Evolutionary conservation across 2,113 vertebrate genomes (phyloP).

Genomic region (Bettongia penicillata): DNA sequence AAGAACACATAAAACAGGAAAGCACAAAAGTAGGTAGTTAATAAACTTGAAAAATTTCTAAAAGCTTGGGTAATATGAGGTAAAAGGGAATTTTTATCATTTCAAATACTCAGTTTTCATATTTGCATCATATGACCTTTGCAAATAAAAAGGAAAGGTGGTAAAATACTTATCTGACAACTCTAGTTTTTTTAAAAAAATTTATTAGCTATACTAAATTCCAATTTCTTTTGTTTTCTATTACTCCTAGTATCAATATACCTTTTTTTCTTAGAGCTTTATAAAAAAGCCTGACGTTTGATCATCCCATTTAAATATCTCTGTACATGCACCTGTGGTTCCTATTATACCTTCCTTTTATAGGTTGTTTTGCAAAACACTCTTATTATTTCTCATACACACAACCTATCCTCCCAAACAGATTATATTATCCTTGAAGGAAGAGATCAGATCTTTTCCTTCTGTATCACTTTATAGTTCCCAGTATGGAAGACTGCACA

Average conservation of each 20-base stretch:
- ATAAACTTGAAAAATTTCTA: background rate
- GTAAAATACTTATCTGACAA: conserved; percentile 22
- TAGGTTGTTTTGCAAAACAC: background rate
- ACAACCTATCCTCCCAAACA: conserved; percentile 12
- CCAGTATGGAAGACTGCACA: conserved; percentile 3
- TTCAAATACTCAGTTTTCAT: background rate
- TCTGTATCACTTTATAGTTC: background rate
- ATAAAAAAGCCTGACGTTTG: conserved; percentile 31
- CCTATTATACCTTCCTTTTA: background rate
- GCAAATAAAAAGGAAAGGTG: conserved; percentile 27
- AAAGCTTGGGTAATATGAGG: background rate
- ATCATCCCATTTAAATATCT: conserved; percentile 13
- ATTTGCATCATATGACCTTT: background rate
- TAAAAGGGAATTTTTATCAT: background rate
- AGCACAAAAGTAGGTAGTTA: conserved; percentile 49
- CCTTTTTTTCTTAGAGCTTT: conserved; percentile 36
- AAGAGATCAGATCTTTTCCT: background rate
- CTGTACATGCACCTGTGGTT: conserved; percentile 1
- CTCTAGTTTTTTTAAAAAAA: conserved; percentile 10
- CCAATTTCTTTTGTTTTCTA: conserved; percentile 49
- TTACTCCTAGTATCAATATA: conserved; percentile 32
- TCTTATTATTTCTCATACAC: conserved; percentile 13
- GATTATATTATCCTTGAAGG: background rate
- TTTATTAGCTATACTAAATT: conserved; percentile 35
- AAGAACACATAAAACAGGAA: conserved; percentile 22